Conservation (phyloP, 2,113 vertebrate species). For the Gymnogyps californianus region DNA sequence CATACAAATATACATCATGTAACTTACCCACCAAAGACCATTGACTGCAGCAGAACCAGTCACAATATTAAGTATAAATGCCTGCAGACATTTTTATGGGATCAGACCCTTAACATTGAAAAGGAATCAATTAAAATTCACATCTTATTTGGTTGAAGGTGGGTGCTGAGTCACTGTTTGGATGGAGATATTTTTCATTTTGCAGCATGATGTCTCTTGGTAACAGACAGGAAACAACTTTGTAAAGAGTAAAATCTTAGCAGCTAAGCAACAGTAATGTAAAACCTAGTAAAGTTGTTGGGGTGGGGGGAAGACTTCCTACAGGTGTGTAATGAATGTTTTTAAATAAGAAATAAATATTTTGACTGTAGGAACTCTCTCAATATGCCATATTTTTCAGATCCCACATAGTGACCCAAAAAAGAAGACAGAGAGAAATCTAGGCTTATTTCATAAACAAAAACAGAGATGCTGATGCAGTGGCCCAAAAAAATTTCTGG, state of each 20-base stretch:
- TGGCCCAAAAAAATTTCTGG: background rate
- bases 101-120: background rate
- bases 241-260: background rate
- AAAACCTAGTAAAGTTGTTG: background rate
- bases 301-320: background rate
- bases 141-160: background rate
- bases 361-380: background rate
- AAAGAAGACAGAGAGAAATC: background rate
- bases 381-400: background rate
- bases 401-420: background rate
- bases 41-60: background rate
- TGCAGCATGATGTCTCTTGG: background rate
- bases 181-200: background rate
- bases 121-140: background rate
- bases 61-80: background rate
- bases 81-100: background rate
- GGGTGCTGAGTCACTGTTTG: background rate
- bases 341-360: background rate
- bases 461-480: background rate
- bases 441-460: background rate
- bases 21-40: background rate
- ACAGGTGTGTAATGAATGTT: background rate
- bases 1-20: background rate
- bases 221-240: background rate
- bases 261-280: background rate